Percentiles rank a stretch among this genome's conserved stretches.
These are phyloP conservation scores for Sternarchorhynchus goeldii DNA, from an alignment of 2,797 vertebrate genomes.

Conservation along the genomic window DNA sequence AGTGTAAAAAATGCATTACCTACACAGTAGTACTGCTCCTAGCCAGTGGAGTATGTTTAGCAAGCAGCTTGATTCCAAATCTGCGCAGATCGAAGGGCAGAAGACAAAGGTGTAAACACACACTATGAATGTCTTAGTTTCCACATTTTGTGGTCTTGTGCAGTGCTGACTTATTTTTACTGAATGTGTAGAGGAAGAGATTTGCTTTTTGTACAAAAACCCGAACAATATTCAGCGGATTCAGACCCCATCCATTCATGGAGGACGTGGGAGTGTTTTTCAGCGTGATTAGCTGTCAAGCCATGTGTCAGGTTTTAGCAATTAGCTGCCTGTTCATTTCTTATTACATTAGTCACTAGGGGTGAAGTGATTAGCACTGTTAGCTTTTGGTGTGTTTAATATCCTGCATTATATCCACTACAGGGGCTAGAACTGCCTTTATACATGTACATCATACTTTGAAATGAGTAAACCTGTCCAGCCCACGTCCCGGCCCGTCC, in stretches of 20 bases:
- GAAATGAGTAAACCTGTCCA: no score
- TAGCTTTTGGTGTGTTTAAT: slow-evolving; percentile 1
- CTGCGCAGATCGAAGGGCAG: neutral
- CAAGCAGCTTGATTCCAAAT: slow-evolving; percentile 17
- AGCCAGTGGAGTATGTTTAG: neutral
- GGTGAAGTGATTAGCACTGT: slow-evolving; percentile 14
- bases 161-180: slow-evolving; percentile 16
- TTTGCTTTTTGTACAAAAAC: no score
- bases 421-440: neutral
- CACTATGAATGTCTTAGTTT: neutral
- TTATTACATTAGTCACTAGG: neutral
- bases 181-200: neutral
- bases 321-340: neutral
- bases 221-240: no score
- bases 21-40: neutral
- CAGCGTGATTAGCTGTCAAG: neutral
- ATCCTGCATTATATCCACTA: neutral
- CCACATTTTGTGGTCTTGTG: neutral
- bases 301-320: neutral
- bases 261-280: neutral
- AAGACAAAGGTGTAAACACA: no score
- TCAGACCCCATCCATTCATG: no score
- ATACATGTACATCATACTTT: neutral
- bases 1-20: neutral
- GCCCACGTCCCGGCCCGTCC: no score